Conservation (phyloP, 2,888 invertebrate genomes). For the Athetis lepigone region DNA sequence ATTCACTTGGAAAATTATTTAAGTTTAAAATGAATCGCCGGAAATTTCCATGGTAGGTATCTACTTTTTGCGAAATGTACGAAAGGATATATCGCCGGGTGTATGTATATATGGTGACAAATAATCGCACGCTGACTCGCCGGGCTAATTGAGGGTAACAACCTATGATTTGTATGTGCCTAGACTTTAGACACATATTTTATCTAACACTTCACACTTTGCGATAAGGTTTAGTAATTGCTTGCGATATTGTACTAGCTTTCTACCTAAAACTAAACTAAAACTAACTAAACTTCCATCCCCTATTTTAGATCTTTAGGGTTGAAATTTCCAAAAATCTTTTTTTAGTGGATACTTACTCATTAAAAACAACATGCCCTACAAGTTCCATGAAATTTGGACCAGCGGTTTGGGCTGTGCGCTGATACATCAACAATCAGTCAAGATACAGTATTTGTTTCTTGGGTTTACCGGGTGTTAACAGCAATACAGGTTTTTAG, state of each 20-base stretch:
- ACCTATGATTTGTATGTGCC: conserved; percentile 28
- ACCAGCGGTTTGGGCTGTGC: too few species aligned
- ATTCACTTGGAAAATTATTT: conserved; percentile 21
- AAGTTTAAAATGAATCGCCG: conserved; percentile 9
- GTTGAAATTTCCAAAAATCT: too few species aligned
- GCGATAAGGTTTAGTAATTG: background rate
- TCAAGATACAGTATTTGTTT: conserved; percentile 1
- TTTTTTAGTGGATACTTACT: too few species aligned
- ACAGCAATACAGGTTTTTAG: background rate
- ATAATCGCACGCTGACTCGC: conserved; percentile 4
- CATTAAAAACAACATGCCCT: too few species aligned
- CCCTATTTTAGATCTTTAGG: too few species aligned
- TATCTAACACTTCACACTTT: conserved; percentile 1
- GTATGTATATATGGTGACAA: background rate
- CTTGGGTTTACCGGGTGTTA: background rate
- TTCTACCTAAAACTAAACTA: too few species aligned
- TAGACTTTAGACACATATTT: too few species aligned
- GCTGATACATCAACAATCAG: too few species aligned
- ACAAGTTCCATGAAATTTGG: too few species aligned
- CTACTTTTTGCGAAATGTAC: conserved; percentile 4
- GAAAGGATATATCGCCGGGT: background rate
- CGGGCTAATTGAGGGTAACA: conserved; percentile 37
- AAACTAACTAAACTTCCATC: too few species aligned
- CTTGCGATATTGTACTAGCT: too few species aligned
- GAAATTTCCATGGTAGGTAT: background rate